Evolutionary conservation across 2,113 vertebrate species (phyloP).

Genomic region (Nesogale talazaci): DNA sequence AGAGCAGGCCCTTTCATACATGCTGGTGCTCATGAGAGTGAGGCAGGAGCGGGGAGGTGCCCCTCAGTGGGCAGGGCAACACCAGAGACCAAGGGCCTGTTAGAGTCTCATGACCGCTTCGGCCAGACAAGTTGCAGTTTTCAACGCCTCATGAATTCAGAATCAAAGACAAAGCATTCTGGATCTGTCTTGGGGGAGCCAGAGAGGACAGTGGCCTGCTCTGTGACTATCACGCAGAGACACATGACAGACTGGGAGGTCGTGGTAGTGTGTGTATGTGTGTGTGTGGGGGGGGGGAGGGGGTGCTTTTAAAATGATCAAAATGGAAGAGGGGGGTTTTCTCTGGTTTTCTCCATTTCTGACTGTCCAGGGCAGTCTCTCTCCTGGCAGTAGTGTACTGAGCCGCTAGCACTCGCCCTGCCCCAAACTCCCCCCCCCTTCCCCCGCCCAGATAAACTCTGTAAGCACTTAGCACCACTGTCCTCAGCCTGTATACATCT

Average conservation of each 20-base stretch:
- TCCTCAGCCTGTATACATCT: neutral
- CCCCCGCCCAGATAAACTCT: neutral
- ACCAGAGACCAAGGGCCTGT: neutral
- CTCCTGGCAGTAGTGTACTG: neutral
- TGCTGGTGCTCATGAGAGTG: too few relatives aligned
- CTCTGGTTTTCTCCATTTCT: neutral
- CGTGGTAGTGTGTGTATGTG: too few relatives aligned
- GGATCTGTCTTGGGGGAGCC: neutral
- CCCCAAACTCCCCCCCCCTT: neutral
- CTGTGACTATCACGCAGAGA: too few relatives aligned
- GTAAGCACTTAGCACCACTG: neutral
- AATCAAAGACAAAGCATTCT: rapidly evolving
- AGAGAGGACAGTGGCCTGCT: too few relatives aligned
- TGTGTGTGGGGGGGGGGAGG: too few relatives aligned
- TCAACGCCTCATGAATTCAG: neutral
- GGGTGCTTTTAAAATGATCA: too few relatives aligned
- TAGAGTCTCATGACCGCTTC: neutral
- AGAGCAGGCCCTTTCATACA: neutral
- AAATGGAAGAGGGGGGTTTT: neutral
- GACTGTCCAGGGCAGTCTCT: neutral
- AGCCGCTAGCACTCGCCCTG: neutral
- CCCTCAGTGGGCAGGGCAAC: neutral
- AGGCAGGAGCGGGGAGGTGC: too few relatives aligned
- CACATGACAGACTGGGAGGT: too few relatives aligned
- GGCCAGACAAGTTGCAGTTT: neutral